These are phyloP conservation scores for Drosophila ananassae DNA, from an alignment of 1,140 invertebrate species.

Conservation along the genomic window DNA sequence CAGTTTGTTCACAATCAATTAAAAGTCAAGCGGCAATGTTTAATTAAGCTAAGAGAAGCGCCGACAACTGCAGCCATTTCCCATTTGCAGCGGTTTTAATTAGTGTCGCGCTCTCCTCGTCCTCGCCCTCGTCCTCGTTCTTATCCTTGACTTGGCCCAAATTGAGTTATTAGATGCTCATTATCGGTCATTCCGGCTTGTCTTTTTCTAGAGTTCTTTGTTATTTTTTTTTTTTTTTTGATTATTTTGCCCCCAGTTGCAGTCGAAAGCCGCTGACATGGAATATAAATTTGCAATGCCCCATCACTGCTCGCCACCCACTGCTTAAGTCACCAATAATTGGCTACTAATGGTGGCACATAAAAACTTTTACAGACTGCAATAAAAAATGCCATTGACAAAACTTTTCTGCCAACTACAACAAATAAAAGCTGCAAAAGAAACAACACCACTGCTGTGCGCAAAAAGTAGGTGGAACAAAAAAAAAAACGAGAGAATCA, in stretches of 20 bases:
- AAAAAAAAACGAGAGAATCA: conserved; percentile 58
- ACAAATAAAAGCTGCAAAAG: conserved; percentile 43
- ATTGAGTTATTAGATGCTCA: conserved; percentile 77
- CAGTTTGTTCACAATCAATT: conserved; percentile 81
- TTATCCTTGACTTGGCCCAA: conserved; percentile 53
- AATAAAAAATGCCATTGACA: conserved; percentile 71
- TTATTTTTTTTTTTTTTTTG: conserved; percentile 37
- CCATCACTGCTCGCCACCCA: conserved; percentile 1
- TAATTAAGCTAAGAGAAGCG: conserved; percentile 79
- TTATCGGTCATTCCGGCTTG: conserved; percentile 61
- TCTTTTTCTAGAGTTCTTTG: conserved; percentile 2
- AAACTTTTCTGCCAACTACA: conserved; percentile 55
- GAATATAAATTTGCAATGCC: conserved; percentile 66
- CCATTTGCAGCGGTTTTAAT: conserved; percentile 64
- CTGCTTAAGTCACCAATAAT: conserved; percentile 71
- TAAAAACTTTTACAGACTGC: conserved; percentile 74
- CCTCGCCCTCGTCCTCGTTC: conserved; percentile 4
- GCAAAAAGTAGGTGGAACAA: conserved; percentile 33
- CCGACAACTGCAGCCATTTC: conserved; percentile 36
- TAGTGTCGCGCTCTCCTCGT: conserved; percentile 43
- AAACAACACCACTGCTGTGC: conserved; percentile 20
- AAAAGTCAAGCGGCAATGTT: conserved; percentile 78
- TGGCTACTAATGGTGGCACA: conserved; percentile 78
- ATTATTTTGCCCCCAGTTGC: conserved; percentile 49
- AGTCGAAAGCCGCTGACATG: conserved; percentile 69